Conservation (phyloP, 2,888 invertebrate species). For the Tetranychus piercei region DNA sequence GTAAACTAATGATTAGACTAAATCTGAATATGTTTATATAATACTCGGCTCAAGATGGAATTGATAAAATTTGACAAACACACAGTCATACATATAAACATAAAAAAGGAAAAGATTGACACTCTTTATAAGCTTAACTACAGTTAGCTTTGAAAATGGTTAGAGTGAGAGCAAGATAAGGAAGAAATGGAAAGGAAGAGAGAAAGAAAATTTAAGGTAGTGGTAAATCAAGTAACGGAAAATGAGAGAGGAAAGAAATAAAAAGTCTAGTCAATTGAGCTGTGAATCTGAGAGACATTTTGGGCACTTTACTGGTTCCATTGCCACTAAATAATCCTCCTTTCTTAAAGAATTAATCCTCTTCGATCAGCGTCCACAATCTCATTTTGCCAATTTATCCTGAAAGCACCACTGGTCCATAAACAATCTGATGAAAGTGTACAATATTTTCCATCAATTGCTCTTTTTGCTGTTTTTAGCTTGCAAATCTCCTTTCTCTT, state of each 20-base stretch:
- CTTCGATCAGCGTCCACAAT: not conserved
- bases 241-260: not conserved
- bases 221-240: not conserved
- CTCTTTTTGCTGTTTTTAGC: not conserved
- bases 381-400: not conserved
- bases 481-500: not conserved
- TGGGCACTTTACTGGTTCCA: not conserved
- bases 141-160: not conserved
- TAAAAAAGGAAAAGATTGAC: not conserved
- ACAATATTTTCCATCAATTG: not conserved
- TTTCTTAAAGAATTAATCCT: not conserved
- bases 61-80: not conserved
- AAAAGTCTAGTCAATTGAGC: not conserved
- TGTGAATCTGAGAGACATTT: not conserved
- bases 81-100: not conserved
- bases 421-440: not conserved
- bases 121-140: not conserved
- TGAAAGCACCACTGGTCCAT: not conserved
- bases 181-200: not conserved
- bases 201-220: not conserved
- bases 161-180: slow-evolving; percentile 9
- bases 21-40: not conserved
- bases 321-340: not conserved
- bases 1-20: slow-evolving; percentile 4
- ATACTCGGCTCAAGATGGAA: not conserved